These are phyloP conservation scores for Nomada fucata DNA, from an alignment of 2,888 invertebrate species.

Conservation along the genomic window DNA sequence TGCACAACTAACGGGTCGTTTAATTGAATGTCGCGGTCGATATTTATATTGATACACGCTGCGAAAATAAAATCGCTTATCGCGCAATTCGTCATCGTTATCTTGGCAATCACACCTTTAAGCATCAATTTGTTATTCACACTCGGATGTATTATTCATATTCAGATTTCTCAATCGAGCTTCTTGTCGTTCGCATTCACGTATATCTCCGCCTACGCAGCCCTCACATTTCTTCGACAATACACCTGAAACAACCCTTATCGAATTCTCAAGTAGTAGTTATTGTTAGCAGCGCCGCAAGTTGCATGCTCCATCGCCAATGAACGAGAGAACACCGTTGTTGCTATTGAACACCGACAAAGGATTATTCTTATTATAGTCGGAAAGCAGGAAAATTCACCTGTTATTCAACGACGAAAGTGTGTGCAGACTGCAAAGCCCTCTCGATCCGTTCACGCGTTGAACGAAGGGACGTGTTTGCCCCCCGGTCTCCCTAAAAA, in stretches of 20 bases:
- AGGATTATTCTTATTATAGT: neutral
- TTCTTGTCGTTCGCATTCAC: too few relatives aligned
- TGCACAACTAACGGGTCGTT: neutral
- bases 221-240: too few relatives aligned
- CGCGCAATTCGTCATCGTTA: conserved; percentile 10
- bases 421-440: conserved; percentile 27
- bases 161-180: too few relatives aligned
- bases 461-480: conserved; percentile 13
- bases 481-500: conserved; percentile 37
- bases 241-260: too few relatives aligned
- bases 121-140: neutral
- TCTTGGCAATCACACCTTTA: neutral
- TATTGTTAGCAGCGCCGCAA: too few relatives aligned
- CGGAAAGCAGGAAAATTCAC: neutral
- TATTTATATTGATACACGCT: neutral
- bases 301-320: too few relatives aligned
- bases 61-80: conserved; percentile 11
- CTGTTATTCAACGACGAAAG: conserved; percentile 8
- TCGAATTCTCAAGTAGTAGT: too few relatives aligned
- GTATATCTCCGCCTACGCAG: too few relatives aligned
- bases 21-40: neutral
- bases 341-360: neutral
- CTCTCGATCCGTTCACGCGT: conserved; percentile 1
- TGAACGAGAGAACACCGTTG: neutral
- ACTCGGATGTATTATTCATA: neutral